These are phyloP conservation scores for Microcebus tavaratra DNA, from an alignment of 2,113 vertebrate species.

Conservation along the genomic window DNA sequence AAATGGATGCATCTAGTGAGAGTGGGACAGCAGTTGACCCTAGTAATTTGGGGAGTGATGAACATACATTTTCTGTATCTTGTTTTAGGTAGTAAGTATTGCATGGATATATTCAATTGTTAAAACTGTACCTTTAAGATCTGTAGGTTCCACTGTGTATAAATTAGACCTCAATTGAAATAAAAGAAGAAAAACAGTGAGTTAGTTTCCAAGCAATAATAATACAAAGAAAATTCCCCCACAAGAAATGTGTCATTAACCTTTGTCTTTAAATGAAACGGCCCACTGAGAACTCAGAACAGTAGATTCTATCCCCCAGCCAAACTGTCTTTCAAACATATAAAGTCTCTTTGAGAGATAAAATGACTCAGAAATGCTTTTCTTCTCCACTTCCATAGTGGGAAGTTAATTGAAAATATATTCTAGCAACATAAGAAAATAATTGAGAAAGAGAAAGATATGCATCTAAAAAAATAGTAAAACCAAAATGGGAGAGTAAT, in stretches of 20 bases:
- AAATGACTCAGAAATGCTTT: neutral
- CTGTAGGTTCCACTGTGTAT: neutral
- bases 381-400: neutral
- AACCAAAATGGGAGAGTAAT: neutral
- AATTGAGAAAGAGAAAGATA: neutral
- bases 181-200: neutral
- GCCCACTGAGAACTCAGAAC: neutral
- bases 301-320: neutral
- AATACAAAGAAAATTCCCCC: neutral
- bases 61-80: neutral
- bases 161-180: neutral
- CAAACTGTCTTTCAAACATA: neutral
- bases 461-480: neutral
- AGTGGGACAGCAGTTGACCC: neutral
- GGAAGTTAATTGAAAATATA: neutral
- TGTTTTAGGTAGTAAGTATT: neutral
- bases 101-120: neutral
- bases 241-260: neutral
- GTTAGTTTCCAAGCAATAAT: neutral
- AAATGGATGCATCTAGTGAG: neutral
- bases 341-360: neutral
- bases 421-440: neutral
- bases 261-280: neutral
- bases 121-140: neutral
- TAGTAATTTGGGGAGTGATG: neutral